Base-by-base conservation (phyloP, 2,113 vertebrate species). In the Festucalex cinctus region DNA sequence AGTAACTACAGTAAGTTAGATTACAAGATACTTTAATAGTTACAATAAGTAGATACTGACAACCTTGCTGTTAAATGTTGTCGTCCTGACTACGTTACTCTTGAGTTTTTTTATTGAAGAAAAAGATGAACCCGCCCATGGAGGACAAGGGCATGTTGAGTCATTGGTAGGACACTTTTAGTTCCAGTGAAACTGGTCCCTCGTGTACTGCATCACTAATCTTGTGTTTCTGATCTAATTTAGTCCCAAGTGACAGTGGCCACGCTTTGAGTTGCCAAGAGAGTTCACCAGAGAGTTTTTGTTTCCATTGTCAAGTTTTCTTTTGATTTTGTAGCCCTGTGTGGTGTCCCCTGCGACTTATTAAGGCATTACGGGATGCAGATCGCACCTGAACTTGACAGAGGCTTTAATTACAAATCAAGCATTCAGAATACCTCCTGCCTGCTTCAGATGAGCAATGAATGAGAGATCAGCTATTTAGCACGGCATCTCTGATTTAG, bases 381-480 rank as follows among this genome's bases (percentile, higher is more conserved):
- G 71, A 83, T 86, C 81, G 82, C 80, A 84, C 80, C 84, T 89
- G 83, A 89, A 75, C 79, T 80, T 88, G 74, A 85, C 80, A 81
- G 66, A 1, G 73, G 69, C 63, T 76, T 85, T 91, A 89, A 93
- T 91, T 85, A 82, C 69, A 80, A 77, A 90, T 91, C 78, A 89
- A 65, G 51, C 62, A 90, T 92, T 92, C 90, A 62, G 51, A 76
- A 69, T 59, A 49, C 63, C 61, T 75, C 46, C 65, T 44, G 74
- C 53, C 57, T 63, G 60, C 63, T 69, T 77, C 36, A 26, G 60
- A 71, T 69, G 66, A 24, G 61, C 69, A 36, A 46, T 76, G 87
- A 90, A 91, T 90, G 80, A 81, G 57, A 81, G 84, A 87, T 85
- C 74, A 73, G 43, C 73, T 83, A 90, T 91, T 90, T 90, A 90